phyloP scores from a whole-genome alignment of 2,113 vertebrate species.

The Nanger granti region DNA sequence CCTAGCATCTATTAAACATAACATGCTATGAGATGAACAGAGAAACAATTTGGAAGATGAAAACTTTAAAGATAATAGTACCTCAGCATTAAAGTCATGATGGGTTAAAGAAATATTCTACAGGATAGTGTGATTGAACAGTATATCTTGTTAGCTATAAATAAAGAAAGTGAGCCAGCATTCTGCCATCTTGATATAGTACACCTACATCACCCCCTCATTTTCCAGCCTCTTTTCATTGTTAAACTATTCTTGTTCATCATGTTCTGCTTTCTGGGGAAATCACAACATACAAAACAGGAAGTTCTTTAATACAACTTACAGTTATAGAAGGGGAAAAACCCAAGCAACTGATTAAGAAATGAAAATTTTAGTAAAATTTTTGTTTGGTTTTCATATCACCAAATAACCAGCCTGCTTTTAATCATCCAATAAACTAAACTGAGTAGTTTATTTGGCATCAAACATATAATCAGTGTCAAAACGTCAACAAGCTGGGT shows the following conservation, averaged over 20 bases:
- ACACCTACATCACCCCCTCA: neutral
- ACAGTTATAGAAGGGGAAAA: slow-evolving; percentile 51
- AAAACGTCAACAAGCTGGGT: neutral
- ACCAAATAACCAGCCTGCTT: neutral
- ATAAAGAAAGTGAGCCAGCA: neutral
- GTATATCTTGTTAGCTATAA: neutral
- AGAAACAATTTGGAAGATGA: neutral
- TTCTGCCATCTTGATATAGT: neutral
- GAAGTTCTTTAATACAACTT: slow-evolving; percentile 27
- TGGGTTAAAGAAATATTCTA: neutral
- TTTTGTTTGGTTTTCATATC: neutral
- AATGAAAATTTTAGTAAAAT: slow-evolving; percentile 26
- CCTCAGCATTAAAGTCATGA: neutral
- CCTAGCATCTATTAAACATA: neutral
- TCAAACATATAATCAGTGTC: neutral
- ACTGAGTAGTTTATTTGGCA: neutral
- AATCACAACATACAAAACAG: slow-evolving; percentile 19
- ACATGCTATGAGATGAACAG: neutral
- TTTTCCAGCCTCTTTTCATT: neutral
- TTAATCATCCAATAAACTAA: neutral
- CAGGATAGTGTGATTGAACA: neutral
- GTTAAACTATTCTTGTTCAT: slow-evolving; percentile 21
- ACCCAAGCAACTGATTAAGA: slow-evolving; percentile 26
- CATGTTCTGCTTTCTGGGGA: neutral
- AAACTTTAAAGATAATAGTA: neutral